Evolutionary conservation across 2,113 vertebrate genomes (phyloP), one percentile per base, ranked within the genome.

Genomic region (Microtus montanus): DNA sequence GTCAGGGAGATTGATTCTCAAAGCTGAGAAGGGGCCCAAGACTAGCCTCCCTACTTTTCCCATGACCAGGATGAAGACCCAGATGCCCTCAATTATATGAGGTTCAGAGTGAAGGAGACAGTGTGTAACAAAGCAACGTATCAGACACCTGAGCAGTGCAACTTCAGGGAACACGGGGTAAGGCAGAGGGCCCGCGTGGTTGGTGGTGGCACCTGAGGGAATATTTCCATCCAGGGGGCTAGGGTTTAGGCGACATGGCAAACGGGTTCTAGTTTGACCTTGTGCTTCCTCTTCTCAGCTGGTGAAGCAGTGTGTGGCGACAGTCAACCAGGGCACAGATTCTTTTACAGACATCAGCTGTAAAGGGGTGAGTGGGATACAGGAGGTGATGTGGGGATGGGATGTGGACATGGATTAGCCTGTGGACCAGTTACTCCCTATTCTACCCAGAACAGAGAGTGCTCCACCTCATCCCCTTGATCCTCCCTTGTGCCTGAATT

Each of bases 51-150:
- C 4, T 5, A n/a, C 20, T 75, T 61, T 58, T 64, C 26, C 26
- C 3, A 52, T 87, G 41, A 63, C n/a, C 77, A 97, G 96, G 92
- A 90, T 0, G 7, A 61, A 6, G 38, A 95, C 6, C 75, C 58
- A 1, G 0, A 20, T 3, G 33, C 7, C 38, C 92, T 64, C 0
- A 83, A 61, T 52, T 89, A 38, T 9, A 90, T 95, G 75, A 92
- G 71, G 38, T 97, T 97, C 89, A 92, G 14, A 0, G 6, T 97
- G 71, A 96, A 97, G 91, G 97, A 97, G 94, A 97, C 97, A 0
- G 89, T 95, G 70, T 97, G 97, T 12, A 47, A 71, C 54, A 93
- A 61, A 66, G 2, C 0, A 0, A 52, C 54, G 0, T 26, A 0
- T 33, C 54, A 7, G 58, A 7, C 38, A 3, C n/a, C 2, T 0